These are phyloP conservation scores for Heterodera filipjevi DNA, from an alignment of 2,888 invertebrate genomes.

Conservation along the genomic window DNA sequence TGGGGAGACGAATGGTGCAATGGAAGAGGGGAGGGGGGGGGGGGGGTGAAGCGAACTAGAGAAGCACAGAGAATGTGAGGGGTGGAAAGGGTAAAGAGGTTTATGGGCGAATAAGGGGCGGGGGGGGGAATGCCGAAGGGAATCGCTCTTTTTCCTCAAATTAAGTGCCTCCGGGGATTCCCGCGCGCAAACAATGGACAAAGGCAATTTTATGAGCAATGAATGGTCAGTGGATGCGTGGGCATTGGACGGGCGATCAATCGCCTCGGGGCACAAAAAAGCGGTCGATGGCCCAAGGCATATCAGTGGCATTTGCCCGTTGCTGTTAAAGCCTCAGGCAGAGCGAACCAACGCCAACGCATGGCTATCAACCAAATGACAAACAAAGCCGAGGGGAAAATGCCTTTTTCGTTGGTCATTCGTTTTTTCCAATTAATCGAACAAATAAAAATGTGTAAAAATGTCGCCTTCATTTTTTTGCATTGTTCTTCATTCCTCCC, in stretches of 20 bases:
- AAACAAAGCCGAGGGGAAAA: too few relatives aligned
- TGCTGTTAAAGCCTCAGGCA: not conserved
- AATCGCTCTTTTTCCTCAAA: not conserved
- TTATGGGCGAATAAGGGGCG: not conserved
- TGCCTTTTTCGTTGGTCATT: not conserved
- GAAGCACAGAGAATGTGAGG: not conserved
- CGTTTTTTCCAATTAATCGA: not conserved
- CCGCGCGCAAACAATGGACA: conserved; percentile 8
- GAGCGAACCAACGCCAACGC: not conserved
- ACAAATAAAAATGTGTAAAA: too few relatives aligned
- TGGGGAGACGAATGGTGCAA: not conserved
- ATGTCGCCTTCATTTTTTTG: too few relatives aligned
- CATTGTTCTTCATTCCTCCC: not conserved
- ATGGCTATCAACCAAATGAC: not conserved
- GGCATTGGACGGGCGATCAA: not conserved
- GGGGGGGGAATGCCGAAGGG: not conserved
- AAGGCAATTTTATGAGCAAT: not conserved
- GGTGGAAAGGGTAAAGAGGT: not conserved
- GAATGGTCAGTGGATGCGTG: not conserved
- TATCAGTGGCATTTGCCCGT: not conserved
- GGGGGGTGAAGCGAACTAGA: not conserved
- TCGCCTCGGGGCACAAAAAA: not conserved
- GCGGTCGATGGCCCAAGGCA: not conserved
- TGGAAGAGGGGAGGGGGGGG: not conserved
- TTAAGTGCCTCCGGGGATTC: not conserved